Conservation (phyloP, 2,888 invertebrate species). For the Tridacna crocea region DNA sequence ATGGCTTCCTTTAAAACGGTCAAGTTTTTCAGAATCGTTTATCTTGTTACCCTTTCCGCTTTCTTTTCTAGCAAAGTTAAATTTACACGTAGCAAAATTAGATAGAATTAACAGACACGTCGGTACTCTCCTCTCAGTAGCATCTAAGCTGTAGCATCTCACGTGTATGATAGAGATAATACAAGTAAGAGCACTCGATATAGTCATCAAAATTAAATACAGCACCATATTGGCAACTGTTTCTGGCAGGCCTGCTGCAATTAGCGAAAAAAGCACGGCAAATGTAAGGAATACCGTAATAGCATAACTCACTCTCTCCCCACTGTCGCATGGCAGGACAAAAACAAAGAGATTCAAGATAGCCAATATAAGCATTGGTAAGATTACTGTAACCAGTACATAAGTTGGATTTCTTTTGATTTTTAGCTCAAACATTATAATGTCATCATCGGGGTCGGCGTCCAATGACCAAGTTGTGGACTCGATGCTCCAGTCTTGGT, state of each 20-base stretch:
- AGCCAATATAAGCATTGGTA: not conserved
- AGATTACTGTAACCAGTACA: not conserved
- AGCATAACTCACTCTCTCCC: not conserved
- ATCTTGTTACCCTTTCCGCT: not conserved
- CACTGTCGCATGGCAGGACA: not conserved
- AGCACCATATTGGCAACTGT: not conserved
- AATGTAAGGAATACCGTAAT: constrained; percentile 6
- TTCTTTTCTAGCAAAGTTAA: not conserved
- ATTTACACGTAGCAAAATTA: not conserved
- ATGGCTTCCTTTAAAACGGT: not conserved
- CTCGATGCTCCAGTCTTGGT: constrained; percentile 4
- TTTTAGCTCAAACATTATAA: constrained; percentile 2
- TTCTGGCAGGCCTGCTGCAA: not conserved
- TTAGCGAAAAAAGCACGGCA: constrained; percentile 5
- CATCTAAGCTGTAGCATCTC: not conserved
- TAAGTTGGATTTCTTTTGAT: not conserved
- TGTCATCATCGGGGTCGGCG: constrained; percentile 4
- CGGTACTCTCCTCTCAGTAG: not conserved
- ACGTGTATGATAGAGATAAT: not conserved
- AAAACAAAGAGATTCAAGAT: not conserved
- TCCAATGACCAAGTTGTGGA: not conserved
- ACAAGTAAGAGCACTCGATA: constrained; percentile 9
- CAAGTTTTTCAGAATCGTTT: not conserved
- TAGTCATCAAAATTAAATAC: not conserved
- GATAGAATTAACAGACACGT: not conserved